A percentile compares a stretch with the other conserved stretches of the same genome.
Conservation (phyloP, 2,797 vertebrate genomes). For the Odontamblyopus lacepedii region DNA sequence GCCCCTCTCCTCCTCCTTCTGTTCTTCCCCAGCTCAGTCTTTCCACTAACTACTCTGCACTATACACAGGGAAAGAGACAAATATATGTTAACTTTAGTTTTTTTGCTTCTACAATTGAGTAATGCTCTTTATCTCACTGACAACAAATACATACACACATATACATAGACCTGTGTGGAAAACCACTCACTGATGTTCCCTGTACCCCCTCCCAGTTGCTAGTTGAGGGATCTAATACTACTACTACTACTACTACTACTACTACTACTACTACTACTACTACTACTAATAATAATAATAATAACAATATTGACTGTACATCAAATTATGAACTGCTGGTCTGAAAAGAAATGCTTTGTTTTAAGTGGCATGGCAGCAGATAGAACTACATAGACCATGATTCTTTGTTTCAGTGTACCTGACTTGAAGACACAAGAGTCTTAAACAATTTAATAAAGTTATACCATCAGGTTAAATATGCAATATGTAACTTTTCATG, state of each 20-base stretch:
- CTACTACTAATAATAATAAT: too few species aligned
- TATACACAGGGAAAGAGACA: neutral
- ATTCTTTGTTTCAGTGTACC: neutral
- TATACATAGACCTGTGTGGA: neutral
- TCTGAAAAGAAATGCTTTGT: neutral
- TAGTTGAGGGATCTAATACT: neutral
- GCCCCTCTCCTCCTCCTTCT: constrained; percentile 35
- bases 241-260: too few species aligned
- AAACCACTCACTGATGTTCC: neutral
- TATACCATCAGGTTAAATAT: too few species aligned
- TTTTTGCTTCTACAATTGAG: neutral
- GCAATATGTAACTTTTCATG: too few species aligned
- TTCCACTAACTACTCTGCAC: constrained; percentile 25
- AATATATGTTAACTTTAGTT: neutral
- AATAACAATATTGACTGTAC: neutral
- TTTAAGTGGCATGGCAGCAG: neutral
- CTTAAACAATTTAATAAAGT: too few species aligned
- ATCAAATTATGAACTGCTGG: neutral
- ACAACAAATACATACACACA: neutral
- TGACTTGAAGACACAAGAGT: neutral
- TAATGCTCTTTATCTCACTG: neutral
- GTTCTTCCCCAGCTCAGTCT: constrained; percentile 33
- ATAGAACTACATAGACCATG: too few species aligned
- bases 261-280: too few species aligned
- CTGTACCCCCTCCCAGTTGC: neutral